A percentile compares a stretch with the other conserved stretches of the same genome.
Evolutionary conservation across 1,140 invertebrate genomes (phyloP).

Genomic region (Rhizoglyphus robini): DNA sequence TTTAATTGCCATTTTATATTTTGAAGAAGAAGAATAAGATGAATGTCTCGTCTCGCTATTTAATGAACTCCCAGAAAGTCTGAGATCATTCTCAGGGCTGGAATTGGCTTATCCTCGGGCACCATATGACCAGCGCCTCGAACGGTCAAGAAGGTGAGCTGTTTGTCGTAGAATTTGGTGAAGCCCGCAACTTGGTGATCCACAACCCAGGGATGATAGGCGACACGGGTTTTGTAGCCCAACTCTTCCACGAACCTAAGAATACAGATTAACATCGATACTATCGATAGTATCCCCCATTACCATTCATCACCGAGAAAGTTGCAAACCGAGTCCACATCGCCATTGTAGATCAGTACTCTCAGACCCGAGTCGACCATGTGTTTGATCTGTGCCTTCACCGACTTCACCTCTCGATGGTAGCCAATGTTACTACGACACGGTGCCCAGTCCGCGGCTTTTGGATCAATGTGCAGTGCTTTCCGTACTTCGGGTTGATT

Average conservation of each 20-base stretch:
- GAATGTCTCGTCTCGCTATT: too few relatives aligned
- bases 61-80: too few relatives aligned
- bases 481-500: slow-evolving; percentile 32
- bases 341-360: slow-evolving; percentile 43
- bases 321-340: slow-evolving; percentile 46
- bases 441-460: background rate
- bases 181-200: slow-evolving; percentile 35
- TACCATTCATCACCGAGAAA: slow-evolving; percentile 42
- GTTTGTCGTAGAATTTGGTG: slow-evolving; percentile 32
- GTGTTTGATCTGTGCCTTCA: slow-evolving; percentile 30
- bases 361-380: slow-evolving; percentile 29
- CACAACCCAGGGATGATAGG: slow-evolving; percentile 27
- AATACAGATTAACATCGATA: background rate
- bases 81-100: slow-evolving; percentile 36
- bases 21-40: too few relatives aligned
- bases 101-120: slow-evolving; percentile 39
- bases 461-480: slow-evolving; percentile 35
- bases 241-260: slow-evolving; percentile 37
- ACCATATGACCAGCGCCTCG: slow-evolving; percentile 42
- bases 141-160: slow-evolving; percentile 34
- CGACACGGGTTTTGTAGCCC: slow-evolving; percentile 24
- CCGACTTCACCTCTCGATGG: slow-evolving; percentile 30
- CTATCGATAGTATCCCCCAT: too few relatives aligned
- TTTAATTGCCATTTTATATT: too few relatives aligned
- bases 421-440: slow-evolving; percentile 27